A percentile compares a stretch with the other conserved stretches of the same genome.
Evolutionary conservation across 1,140 invertebrate species (phyloP).

Genomic region (Brachystomella parvula): DNA sequence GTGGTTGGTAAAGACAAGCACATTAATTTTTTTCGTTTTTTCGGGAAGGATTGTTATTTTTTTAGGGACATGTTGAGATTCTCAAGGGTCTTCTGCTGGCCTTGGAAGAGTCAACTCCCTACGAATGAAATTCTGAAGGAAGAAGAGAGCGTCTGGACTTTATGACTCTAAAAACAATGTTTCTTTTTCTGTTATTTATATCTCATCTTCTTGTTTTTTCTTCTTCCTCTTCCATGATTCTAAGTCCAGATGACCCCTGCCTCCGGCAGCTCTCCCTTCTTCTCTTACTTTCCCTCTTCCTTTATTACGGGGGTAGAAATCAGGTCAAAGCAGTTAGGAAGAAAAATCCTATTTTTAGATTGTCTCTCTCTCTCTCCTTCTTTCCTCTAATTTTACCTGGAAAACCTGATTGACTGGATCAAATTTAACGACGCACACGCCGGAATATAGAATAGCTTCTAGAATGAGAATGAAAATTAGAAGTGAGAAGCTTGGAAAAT

Average conservation of each 20-base stretch:
- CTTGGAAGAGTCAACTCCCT: too few relatives aligned
- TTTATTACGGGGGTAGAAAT: background rate
- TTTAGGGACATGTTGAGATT: background rate
- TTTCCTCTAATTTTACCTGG: background rate
- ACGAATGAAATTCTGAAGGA: too few relatives aligned
- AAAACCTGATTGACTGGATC: background rate
- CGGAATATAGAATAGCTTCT: background rate
- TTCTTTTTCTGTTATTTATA: conserved; percentile 11
- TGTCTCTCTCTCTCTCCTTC: background rate
- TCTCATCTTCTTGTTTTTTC: background rate
- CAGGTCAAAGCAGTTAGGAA: conserved; percentile 4
- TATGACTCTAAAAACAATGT: background rate
- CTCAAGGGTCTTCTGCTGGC: background rate
- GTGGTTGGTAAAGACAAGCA: too few relatives aligned
- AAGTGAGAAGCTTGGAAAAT: conserved; percentile 1
- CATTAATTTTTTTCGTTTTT: background rate
- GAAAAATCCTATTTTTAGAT: background rate
- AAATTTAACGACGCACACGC: too few relatives aligned
- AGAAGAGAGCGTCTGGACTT: conserved; percentile 11
- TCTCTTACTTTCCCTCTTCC: background rate
- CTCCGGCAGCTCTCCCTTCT: background rate
- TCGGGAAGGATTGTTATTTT: background rate
- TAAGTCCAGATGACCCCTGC: conserved; percentile 8
- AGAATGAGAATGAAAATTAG: background rate
- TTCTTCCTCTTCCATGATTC: too few relatives aligned